Percentiles rank a stretch among this genome's conserved stretches.
Conservation (phyloP, 2,113 vertebrate genomes). For the Larimichthys polyactis region DNA sequence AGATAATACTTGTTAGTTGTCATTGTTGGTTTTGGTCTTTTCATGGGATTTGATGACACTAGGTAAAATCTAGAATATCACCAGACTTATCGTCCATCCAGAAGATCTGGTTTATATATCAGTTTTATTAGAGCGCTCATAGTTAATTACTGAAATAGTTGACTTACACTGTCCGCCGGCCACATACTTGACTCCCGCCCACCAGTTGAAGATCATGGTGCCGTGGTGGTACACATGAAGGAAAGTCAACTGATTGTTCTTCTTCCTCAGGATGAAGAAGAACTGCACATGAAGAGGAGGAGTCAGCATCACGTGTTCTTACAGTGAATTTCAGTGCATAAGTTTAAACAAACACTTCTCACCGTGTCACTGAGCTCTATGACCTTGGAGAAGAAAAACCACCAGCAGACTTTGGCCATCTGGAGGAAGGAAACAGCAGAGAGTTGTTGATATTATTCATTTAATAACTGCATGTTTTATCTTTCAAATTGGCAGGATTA, state of each 20-base stretch:
- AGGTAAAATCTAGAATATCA: background rate
- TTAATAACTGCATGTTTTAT: background rate
- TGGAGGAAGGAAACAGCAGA: slow-evolving; percentile 48
- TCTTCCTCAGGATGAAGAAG: slow-evolving; percentile 89
- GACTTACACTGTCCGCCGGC: slow-evolving; percentile 88
- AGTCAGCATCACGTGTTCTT: background rate
- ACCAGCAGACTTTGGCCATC: slow-evolving; percentile 89
- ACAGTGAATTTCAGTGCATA: background rate
- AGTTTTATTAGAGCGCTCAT: background rate
- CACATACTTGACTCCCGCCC: slow-evolving; percentile 86
- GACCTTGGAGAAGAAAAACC: slow-evolving; percentile 87
- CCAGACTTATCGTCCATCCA: background rate
- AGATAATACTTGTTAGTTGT: background rate
- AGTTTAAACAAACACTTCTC: slow-evolving; percentile 32
- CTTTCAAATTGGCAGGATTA: background rate
- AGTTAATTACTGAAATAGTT: background rate
- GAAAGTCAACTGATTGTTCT: slow-evolving; percentile 87
- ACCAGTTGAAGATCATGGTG: slow-evolving; percentile 89
- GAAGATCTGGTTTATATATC: background rate
- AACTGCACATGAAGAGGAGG: slow-evolving; percentile 71
- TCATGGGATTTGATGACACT: background rate
- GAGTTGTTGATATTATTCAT: background rate
- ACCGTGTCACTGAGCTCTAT: slow-evolving; percentile 83
- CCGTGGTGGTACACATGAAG: slow-evolving; percentile 89
- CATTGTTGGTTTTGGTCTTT: background rate